These are phyloP conservation scores for Trichopria drosophilae DNA, from an alignment of 2,888 invertebrate species.

Conservation along the genomic window DNA sequence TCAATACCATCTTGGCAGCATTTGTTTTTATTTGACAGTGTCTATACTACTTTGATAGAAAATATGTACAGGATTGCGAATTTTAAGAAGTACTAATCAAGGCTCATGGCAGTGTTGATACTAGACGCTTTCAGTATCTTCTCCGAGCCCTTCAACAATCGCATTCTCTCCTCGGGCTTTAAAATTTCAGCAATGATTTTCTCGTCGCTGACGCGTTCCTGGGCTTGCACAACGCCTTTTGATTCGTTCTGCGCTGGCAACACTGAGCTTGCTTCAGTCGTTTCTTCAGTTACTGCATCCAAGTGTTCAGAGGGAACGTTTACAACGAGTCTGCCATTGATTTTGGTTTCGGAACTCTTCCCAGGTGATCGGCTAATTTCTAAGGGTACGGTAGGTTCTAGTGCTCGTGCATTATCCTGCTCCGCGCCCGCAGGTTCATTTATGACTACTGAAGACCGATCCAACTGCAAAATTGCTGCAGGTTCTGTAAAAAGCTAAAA, in stretches of 20 bases:
- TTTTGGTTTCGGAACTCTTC: constrained; percentile 44
- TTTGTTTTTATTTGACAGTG: constrained; percentile 40
- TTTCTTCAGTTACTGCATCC: constrained; percentile 43
- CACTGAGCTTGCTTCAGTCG: constrained; percentile 33
- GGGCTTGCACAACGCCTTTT: constrained; percentile 22
- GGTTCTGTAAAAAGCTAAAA: constrained; percentile 56
- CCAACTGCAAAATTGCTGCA: constrained; percentile 45
- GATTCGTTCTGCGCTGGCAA: constrained; percentile 36
- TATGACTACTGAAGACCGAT: constrained; percentile 40
- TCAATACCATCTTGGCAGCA: too few species aligned
- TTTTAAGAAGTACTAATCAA: constrained; percentile 50
- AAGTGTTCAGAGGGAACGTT: too few species aligned
- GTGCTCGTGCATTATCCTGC: constrained; percentile 34
- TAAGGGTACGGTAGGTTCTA: constrained; percentile 31
- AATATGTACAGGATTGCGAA: constrained; percentile 54
- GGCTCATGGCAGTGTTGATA: constrained; percentile 56
- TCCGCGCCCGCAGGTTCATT: constrained; percentile 29
- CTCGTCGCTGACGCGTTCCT: constrained; percentile 51
- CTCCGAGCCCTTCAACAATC: constrained; percentile 46
- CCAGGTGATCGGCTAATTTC: constrained; percentile 32
- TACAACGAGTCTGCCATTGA: constrained; percentile 51
- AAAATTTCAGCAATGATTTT: constrained; percentile 56
- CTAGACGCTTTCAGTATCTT: constrained; percentile 52
- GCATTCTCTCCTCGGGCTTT: constrained; percentile 53
- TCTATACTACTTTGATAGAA: constrained; percentile 51